Conservation (phyloP, 1,140 invertebrate species). For the Mamestra configurata region DNA sequence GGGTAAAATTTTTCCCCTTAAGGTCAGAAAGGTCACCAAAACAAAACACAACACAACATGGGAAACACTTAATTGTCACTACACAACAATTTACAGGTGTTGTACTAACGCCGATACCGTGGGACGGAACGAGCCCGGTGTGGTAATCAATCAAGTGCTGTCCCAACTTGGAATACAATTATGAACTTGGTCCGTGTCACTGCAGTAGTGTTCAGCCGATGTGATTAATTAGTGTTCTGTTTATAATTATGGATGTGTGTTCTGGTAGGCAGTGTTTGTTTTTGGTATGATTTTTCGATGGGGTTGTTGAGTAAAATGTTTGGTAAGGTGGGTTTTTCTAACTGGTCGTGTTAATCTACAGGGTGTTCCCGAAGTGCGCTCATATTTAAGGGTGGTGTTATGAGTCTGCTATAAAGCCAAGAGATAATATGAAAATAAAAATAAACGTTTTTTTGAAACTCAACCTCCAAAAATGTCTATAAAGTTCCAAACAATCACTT, state of each 20-base stretch:
- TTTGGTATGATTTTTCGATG: conserved; percentile 4
- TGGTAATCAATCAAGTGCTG: conserved; percentile 82
- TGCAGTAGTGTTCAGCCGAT: conserved; percentile 68
- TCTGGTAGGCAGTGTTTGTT: neutral
- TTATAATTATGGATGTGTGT: conserved; percentile 55
- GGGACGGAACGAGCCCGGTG: conserved; percentile 61
- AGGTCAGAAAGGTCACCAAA: neutral
- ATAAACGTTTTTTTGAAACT: too few species aligned
- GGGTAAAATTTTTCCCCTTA: too few species aligned
- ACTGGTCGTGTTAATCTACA: too few species aligned
- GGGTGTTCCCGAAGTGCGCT: too few species aligned
- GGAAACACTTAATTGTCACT: conserved; percentile 46
- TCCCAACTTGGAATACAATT: conserved; percentile 84
- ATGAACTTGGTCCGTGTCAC: conserved; percentile 84
- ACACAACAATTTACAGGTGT: conserved; percentile 57
- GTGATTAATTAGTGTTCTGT: conserved; percentile 79
- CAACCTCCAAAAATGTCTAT: too few species aligned
- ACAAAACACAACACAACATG: conserved; percentile 26
- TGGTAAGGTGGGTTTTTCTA: neutral
- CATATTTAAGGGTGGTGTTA: too few species aligned
- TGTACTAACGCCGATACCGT: conserved; percentile 63
- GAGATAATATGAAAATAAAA: too few species aligned
- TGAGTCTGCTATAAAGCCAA: too few species aligned
- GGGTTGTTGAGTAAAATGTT: neutral
- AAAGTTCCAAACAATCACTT: too few species aligned